Base-by-base conservation (phyloP, 2,888 invertebrate species). In the Anagyrus pseudococci region DNA sequence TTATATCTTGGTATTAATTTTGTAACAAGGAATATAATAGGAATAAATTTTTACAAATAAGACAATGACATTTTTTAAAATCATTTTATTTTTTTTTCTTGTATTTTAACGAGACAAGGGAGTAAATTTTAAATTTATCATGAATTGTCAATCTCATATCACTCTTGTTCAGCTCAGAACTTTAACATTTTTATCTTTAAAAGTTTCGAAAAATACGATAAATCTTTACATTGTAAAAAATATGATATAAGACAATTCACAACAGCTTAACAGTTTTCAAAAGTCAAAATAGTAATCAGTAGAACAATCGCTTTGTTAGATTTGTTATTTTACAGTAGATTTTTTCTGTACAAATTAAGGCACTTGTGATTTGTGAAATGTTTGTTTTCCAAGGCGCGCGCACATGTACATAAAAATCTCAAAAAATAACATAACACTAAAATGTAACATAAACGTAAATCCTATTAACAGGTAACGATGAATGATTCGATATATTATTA, bases 291-390 rank as follows among this genome's bases (percentile, higher is more conserved):
- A 58, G 33, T 58, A 64, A 67, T 67, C 63, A 64, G 58, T 64
- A 53, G 62, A 67, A 64, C 68, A 67, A 69, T 67, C 68, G 66
- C 65, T 71, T 37, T 66, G 68, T 69, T 70, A 71, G 68, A 70
- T 70, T 67, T 70, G 72, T 77, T 78, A 77, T 73, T 76, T 76
- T 76, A 77, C 78, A 77, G 70, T 68, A 72, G 71, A 73, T 72
- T 74, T 75, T 74, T 74, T 78, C 77, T 80, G 78, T 80, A 80
- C 79, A 80, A 77, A 75, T 73, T 67, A 75, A 79, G 77, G 78
- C 78, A 80, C 78, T 77, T 69, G 69, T 64, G 60, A 59, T 67
- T 76, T 71, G 70, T 70, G 72, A 72, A 71, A 67, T 68, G 67
- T 69, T 54, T 49, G 58, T 65, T 67, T 67, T 70, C 61, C 52